phyloP scores from a whole-genome alignment of 2,888 invertebrate genomes.

The Seira ritae region DNA sequence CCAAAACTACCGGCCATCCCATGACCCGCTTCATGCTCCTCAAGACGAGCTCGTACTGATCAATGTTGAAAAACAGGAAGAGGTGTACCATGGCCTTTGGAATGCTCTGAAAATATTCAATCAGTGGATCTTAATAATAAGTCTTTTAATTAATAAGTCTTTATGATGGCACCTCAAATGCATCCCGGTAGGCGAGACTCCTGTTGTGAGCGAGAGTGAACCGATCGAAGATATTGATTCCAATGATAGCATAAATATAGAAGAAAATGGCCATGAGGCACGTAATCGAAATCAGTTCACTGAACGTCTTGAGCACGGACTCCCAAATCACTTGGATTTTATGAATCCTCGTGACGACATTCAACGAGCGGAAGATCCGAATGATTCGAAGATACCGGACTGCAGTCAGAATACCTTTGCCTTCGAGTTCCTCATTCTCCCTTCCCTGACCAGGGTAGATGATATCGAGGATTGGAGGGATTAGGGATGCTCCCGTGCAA shows the following conservation, averaged over 20 bases:
- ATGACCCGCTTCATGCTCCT: slow-evolving; percentile 50
- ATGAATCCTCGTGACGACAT: slow-evolving; percentile 70
- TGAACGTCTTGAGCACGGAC: slow-evolving; percentile 70
- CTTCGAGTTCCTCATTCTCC: slow-evolving; percentile 59
- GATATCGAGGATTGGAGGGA: slow-evolving; percentile 62
- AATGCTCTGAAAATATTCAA: slow-evolving; percentile 55
- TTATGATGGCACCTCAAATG: neutral
- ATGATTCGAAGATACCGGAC: slow-evolving; percentile 70
- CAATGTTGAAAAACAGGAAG: slow-evolving; percentile 72
- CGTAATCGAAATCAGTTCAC: slow-evolving; percentile 68
- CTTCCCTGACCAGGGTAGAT: slow-evolving; percentile 54
- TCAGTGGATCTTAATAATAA: too few relatives aligned
- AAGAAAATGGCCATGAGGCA: slow-evolving; percentile 68
- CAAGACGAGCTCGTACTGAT: slow-evolving; percentile 70
- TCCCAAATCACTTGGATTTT: slow-evolving; percentile 71
- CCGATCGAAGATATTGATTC: slow-evolving; percentile 66
- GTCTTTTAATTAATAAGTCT: neutral
- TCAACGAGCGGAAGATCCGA: slow-evolving; percentile 69
- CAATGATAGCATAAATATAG: slow-evolving; percentile 72
- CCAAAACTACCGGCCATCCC: slow-evolving; percentile 40
- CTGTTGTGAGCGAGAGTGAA: slow-evolving; percentile 60
- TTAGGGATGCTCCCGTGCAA: slow-evolving; percentile 34
- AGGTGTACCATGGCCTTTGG: slow-evolving; percentile 65
- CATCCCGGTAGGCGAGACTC: slow-evolving; percentile 47
- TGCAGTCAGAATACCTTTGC: slow-evolving; percentile 39